Base-by-base conservation (phyloP, 2,797 vertebrate genomes). In the Nyctalus aviator region DNA sequence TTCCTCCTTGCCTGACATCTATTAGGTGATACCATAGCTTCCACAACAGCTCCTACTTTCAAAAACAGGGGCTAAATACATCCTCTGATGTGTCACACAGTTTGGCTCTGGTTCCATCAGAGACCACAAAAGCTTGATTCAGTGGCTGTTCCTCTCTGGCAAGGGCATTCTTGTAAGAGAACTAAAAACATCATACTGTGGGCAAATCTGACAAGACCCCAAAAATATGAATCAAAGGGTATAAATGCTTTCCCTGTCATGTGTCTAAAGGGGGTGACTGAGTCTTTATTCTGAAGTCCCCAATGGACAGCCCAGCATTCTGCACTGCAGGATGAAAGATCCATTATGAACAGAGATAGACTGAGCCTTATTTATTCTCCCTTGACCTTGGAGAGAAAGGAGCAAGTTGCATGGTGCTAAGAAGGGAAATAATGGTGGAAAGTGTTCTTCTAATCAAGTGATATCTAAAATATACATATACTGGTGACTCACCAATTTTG, bases 111-210 rank as follows among this genome's bases (percentile, higher is more conserved):
- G 55, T 96, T 95, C 97, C 95, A 96, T 59, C 92, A 95, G 50
- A 97, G 93, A 66, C 92, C 90, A 83, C 97, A 98, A 98, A 98
- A 93, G n/a, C 90, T 37, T 71, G 0, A 97, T 98, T 98, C 96
- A 98, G 66, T 44, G 57, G 72, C 90, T 94, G 81, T 96, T 98
- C 92, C 93, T 97, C 95, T 96, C 94, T 96, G 96, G 95, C 96
- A 96, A 88, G 93, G 69, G 90, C 87, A 94, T 93, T 95, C 96
- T 66, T 81, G 69, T 59, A 12, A 95, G 95, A 95, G 93, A 97
- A 97, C 93, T 96, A 95, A 97, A 97, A 97, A 96, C 95, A 97
- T 97, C 95, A 96, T 96, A 96, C 93, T 97, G 94, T 90, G 94
- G 84, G 96, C 53, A 44, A 78, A 37, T 95, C 95, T 97, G 96